Evolutionary conservation across 2,113 vertebrate genomes (phyloP).

Genomic region (Taurulus bubalis): DNA sequence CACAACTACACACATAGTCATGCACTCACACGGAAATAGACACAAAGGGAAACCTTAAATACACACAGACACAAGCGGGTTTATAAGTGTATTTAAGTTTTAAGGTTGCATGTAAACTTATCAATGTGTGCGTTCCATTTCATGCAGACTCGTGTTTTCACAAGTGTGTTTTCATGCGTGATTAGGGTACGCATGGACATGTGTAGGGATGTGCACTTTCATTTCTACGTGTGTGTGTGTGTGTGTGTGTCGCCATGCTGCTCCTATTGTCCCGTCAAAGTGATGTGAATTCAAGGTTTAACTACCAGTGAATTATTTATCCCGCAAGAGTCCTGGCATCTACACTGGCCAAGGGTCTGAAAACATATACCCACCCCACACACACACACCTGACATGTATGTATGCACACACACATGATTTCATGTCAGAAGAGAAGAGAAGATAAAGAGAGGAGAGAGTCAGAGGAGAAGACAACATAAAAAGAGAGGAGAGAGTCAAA

Average conservation of each 20-base stretch:
- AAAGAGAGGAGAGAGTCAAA: too few species aligned
- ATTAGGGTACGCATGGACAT: constrained; percentile 18
- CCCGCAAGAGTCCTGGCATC: constrained; percentile 52
- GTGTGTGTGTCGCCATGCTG: constrained; percentile 2
- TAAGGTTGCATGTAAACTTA: constrained; percentile 8
- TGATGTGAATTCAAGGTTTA: constrained; percentile 73
- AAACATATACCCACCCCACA: constrained; percentile 40
- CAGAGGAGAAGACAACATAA: constrained; percentile 1
- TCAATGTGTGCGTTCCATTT: constrained; percentile 26
- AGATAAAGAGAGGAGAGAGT: not conserved
- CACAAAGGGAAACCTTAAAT: not conserved
- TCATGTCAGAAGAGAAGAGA: not conserved
- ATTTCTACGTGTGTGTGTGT: constrained; percentile 1
- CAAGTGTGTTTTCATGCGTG: constrained; percentile 28
- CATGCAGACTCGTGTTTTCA: constrained; percentile 20
- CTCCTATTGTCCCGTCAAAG: constrained; percentile 71
- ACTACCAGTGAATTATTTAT: constrained; percentile 80
- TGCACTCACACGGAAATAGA: not conserved
- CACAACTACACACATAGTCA: too few species aligned
- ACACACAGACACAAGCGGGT: too few species aligned
- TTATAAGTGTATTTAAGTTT: constrained; percentile 10
- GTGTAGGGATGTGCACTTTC: not conserved
- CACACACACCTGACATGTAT: constrained; percentile 14
- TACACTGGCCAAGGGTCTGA: constrained; percentile 55
- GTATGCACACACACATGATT: not conserved